phyloP scores from a whole-genome alignment of 1,140 invertebrate species.

The Aphaenogaster ashmeadi region DNA sequence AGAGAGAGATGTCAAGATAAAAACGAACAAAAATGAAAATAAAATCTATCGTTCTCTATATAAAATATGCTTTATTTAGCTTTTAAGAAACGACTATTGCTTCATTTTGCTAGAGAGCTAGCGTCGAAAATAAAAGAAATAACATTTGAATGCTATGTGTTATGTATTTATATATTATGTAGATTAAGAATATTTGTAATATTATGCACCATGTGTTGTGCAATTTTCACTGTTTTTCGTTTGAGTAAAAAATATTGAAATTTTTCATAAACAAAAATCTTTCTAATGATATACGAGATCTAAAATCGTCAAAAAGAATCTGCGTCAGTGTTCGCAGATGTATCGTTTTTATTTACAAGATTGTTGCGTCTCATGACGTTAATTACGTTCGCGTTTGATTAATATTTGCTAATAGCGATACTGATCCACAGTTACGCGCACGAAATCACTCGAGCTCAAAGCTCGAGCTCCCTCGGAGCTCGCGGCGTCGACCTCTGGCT shows the following conservation, averaged over 20 bases:
- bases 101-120: background rate
- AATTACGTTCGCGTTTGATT: background rate
- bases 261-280: background rate
- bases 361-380: background rate
- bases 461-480: background rate
- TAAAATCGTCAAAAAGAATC: background rate
- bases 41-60: conserved; percentile 9
- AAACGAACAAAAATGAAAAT: background rate
- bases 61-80: background rate
- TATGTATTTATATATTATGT: too few species aligned
- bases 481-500: background rate
- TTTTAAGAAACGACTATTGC: background rate
- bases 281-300: background rate
- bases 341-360: background rate
- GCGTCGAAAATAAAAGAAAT: background rate
- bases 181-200: background rate
- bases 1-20: background rate
- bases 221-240: background rate
- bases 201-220: background rate
- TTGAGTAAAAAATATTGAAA: background rate
- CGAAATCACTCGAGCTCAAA: conserved; percentile 2
- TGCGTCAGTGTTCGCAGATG: background rate
- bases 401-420: background rate
- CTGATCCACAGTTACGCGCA: background rate
- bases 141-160: background rate